These are phyloP conservation scores for Alligator sinensis DNA, from an alignment of 2,113 vertebrate genomes.

Conservation along the genomic window DNA sequence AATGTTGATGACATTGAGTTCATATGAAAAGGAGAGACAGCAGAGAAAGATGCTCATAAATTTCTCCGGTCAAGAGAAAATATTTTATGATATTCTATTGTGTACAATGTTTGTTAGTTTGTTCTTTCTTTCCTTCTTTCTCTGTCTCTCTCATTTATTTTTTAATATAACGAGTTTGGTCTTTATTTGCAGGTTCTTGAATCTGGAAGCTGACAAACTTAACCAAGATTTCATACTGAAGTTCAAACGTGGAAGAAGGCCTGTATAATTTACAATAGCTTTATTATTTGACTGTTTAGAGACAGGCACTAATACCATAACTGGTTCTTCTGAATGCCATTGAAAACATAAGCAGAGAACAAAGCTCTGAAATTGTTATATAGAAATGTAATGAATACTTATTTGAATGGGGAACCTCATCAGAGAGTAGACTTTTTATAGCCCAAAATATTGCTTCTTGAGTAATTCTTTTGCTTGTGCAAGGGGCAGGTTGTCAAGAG, in stretches of 20 bases:
- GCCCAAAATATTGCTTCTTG: not conserved
- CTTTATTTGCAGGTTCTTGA: not conserved
- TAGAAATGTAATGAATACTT: not conserved
- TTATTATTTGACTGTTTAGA: not conserved
- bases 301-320: not conserved
- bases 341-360: not conserved
- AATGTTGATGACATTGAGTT: accelerated
- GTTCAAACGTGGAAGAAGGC: accelerated
- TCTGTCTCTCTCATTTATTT: not conserved
- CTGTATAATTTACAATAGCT: accelerated
- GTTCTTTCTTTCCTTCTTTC: accelerated
- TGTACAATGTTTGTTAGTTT: not conserved
- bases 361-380: accelerated
- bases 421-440: not conserved
- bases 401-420: not conserved
- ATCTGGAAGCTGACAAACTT: not conserved
- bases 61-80: not conserved
- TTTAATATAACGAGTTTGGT: too few species aligned
- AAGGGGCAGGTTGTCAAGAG: too few species aligned
- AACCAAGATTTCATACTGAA: not conserved
- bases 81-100: accelerated
- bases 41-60: not conserved
- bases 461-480: not conserved
- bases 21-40: too few species aligned
- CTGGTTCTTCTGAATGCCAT: not conserved